Evolutionary conservation across 2,797 vertebrate genomes (phyloP).

Genomic region (Sebastes steindachneri): DNA sequence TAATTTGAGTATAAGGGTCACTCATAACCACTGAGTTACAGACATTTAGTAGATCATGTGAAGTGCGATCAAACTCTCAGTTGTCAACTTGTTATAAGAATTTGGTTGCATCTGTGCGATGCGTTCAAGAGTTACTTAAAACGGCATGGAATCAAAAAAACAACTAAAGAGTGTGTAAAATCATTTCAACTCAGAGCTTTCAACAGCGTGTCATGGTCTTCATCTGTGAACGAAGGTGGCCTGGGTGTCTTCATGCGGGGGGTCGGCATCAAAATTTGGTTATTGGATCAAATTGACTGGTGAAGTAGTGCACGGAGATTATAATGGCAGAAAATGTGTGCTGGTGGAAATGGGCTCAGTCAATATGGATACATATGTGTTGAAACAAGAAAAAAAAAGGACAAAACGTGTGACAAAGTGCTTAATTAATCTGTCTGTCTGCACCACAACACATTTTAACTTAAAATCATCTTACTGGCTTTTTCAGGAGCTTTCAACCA

Average conservation of each 20-base stretch:
- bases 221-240: not conserved
- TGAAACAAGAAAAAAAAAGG: not conserved
- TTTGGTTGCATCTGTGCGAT: not conserved
- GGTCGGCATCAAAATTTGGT: not conserved
- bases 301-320: not conserved
- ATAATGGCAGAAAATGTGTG: not conserved
- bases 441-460: not conserved
- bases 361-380: not conserved
- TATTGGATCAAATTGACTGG: too few relatives aligned
- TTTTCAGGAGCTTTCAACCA: not conserved
- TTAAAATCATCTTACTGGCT: not conserved
- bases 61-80: too few relatives aligned
- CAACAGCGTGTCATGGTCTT: not conserved
- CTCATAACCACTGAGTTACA: not conserved
- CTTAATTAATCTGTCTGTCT: not conserved
- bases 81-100: not conserved
- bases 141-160: not conserved
- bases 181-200: not conserved
- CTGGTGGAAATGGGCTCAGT: not conserved
- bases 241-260: not conserved
- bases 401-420: not conserved
- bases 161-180: not conserved
- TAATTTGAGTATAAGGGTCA: not conserved
- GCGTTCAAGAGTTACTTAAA: not conserved
- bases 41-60: too few relatives aligned